Conservation (phyloP, 2,888 invertebrate species). For the Cheilosia variabilis region DNA sequence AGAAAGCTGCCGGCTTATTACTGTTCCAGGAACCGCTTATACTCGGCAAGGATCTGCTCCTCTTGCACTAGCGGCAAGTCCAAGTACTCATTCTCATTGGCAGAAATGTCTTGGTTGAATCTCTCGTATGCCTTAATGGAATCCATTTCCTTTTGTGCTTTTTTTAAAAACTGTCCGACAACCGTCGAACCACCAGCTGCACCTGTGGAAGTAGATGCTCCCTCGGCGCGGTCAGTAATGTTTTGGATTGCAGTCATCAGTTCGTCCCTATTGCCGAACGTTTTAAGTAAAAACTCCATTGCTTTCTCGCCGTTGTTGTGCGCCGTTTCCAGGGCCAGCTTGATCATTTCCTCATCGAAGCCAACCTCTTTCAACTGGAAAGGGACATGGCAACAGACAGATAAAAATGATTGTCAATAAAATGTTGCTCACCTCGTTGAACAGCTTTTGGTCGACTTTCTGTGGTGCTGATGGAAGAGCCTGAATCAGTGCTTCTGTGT, state of each 20-base stretch:
- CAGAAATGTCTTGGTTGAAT: slow-evolving; percentile 85
- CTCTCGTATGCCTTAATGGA: slow-evolving; percentile 85
- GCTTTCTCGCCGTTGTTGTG: slow-evolving; percentile 86
- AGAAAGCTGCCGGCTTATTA: slow-evolving; percentile 48
- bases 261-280: slow-evolving; percentile 78
- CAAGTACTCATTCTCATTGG: slow-evolving; percentile 89
- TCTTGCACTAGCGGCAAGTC: slow-evolving; percentile 89
- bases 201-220: slow-evolving; percentile 78
- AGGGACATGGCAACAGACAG: slow-evolving; percentile 82
- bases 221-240: slow-evolving; percentile 77
- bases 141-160: slow-evolving; percentile 79
- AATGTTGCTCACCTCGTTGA: slow-evolving; percentile 76
- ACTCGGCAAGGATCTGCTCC: slow-evolving; percentile 87
- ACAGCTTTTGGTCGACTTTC: slow-evolving; percentile 75
- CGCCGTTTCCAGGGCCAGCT: slow-evolving; percentile 85
- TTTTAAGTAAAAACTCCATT: slow-evolving; percentile 85
- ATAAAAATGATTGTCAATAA: background rate
- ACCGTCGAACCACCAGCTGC: slow-evolving; percentile 62
- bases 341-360: slow-evolving; percentile 85
- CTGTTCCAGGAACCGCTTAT: slow-evolving; percentile 86
- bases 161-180: slow-evolving; percentile 76
- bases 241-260: slow-evolving; percentile 79
- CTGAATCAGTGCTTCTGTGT: slow-evolving; percentile 77
- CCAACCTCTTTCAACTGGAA: slow-evolving; percentile 85
- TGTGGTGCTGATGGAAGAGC: slow-evolving; percentile 72